Conservation (phyloP, 2,113 vertebrate genomes). For the Mobula hypostoma region DNA sequence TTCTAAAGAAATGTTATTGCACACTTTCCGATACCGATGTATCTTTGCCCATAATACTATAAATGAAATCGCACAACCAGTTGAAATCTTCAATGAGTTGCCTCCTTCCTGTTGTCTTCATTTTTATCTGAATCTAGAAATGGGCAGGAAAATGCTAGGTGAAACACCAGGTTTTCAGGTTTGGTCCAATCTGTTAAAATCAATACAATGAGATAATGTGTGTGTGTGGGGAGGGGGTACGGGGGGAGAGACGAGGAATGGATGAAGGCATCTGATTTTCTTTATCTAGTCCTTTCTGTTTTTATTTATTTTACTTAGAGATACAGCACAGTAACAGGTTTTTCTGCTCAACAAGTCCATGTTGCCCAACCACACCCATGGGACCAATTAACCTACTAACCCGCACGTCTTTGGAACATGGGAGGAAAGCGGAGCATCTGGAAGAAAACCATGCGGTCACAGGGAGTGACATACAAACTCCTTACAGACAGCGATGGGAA, state of each 20-base stretch:
- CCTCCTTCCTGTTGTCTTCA: background rate
- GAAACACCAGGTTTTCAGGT: background rate
- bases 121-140: background rate
- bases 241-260: background rate
- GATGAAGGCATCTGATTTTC: background rate
- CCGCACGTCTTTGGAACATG: no score
- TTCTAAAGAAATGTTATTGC: background rate
- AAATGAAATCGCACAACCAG: background rate
- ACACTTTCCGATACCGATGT: background rate
- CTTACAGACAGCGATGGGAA: no score
- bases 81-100: background rate
- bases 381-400: no score
- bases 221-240: no score
- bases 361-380: no score
- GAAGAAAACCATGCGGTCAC: no score
- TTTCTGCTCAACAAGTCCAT: no score
- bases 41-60: background rate
- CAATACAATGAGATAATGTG: background rate
- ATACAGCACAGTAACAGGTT: no score
- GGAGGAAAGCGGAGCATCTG: no score
- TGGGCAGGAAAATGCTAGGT: background rate
- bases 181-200: background rate
- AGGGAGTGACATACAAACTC: no score
- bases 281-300: background rate
- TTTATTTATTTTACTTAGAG: no score